These are phyloP conservation scores for Plotosus lineatus DNA, from an alignment of 2,113 vertebrate species.

Conservation along the genomic window DNA sequence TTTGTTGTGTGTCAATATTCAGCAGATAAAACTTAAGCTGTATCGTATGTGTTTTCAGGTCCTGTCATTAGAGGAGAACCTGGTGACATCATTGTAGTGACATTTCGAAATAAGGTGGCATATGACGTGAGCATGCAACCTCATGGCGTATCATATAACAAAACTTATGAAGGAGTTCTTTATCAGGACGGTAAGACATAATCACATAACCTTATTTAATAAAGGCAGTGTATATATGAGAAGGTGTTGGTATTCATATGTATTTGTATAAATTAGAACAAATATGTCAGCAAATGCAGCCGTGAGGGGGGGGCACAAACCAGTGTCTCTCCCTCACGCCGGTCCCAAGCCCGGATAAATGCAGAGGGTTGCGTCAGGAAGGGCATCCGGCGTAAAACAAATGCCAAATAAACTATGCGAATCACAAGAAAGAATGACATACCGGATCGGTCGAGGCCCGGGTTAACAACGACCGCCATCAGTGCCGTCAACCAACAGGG, in stretches of 20 bases:
- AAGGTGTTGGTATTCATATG: not conserved
- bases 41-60: constrained; percentile 68
- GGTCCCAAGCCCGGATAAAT: too few species aligned
- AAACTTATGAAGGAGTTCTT: constrained; percentile 79
- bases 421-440: too few species aligned
- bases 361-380: too few species aligned
- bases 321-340: too few species aligned
- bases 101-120: constrained; percentile 84
- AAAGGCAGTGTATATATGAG: not conserved
- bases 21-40: not conserved
- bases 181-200: constrained; percentile 83
- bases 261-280: not conserved
- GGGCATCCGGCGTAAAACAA: too few species aligned
- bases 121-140: constrained; percentile 85
- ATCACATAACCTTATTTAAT: not conserved
- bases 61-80: constrained; percentile 88
- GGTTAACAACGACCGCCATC: too few species aligned
- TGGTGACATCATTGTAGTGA: constrained; percentile 83
- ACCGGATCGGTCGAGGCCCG: too few species aligned
- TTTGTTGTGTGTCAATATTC: not conserved
- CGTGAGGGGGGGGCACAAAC: not conserved
- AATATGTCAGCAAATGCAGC: not conserved
- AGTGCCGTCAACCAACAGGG: too few species aligned
- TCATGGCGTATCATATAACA: constrained; percentile 84
- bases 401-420: too few species aligned